phyloP scores from a whole-genome alignment of 2,113 vertebrate genomes.

The Pionites leucogaster region DNA sequence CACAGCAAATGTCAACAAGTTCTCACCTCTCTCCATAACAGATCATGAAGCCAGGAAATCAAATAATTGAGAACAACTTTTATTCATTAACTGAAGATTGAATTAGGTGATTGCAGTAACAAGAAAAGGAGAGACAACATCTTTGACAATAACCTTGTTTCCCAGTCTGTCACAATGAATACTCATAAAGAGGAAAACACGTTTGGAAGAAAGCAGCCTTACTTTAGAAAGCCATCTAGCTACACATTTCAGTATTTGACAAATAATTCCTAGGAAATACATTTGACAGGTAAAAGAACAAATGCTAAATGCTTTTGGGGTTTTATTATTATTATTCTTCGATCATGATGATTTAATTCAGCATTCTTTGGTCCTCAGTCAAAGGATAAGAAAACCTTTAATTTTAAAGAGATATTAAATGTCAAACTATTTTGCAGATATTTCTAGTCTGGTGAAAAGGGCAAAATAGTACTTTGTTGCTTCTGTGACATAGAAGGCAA shows the following conservation, averaged over 20 bases:
- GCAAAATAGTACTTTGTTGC: background rate
- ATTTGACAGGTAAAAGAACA: background rate
- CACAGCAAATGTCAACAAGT: background rate
- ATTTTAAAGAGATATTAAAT: background rate
- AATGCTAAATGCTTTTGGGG: accelerated
- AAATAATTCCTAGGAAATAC: background rate
- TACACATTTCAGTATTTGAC: background rate
- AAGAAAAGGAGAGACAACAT: background rate
- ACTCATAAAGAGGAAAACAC: background rate
- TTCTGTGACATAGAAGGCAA: background rate
- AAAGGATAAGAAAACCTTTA: background rate
- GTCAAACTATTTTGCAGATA: background rate
- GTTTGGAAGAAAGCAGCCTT: background rate
- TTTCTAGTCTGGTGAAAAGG: background rate
- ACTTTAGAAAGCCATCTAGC: background rate
- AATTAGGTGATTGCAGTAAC: background rate
- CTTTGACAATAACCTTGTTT: background rate
- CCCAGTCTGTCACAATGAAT: background rate
- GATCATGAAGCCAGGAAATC: background rate
- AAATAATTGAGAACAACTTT: background rate
- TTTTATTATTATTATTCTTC: background rate
- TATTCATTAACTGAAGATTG: background rate
- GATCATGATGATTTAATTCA: background rate
- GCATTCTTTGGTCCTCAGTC: background rate
- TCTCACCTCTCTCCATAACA: background rate